Conservation (phyloP, 53 echinoderm and acorn worm genomes). For the Echinarachnius parma region DNA sequence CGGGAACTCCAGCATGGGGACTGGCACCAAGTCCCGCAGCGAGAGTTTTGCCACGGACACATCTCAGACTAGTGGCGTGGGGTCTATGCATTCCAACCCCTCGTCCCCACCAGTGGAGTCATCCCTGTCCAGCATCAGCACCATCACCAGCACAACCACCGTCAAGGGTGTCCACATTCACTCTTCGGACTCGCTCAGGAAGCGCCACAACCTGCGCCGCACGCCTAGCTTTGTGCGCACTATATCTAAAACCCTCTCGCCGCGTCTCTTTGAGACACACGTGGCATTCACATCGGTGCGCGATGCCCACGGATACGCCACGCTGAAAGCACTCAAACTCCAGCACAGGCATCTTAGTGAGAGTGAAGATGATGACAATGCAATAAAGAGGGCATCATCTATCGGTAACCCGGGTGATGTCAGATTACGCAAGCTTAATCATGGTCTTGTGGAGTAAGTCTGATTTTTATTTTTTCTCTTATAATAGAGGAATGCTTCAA, state of each 20-base stretch:
- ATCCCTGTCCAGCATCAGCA: slow-evolving; percentile 80
- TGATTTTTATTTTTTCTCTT: not conserved
- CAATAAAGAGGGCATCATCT: slow-evolving; percentile 44
- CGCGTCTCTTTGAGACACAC: slow-evolving; percentile 80
- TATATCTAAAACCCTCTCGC: slow-evolving; percentile 79
- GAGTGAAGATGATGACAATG: slow-evolving; percentile 17
- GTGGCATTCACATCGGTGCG: slow-evolving; percentile 80
- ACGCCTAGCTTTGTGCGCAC: slow-evolving; percentile 89
- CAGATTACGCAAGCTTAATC: slow-evolving; percentile 33
- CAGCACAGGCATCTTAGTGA: slow-evolving; percentile 48
- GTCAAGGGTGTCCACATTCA: slow-evolving; percentile 89
- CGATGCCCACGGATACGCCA: slow-evolving; percentile 86
- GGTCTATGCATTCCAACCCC: slow-evolving; percentile 90
- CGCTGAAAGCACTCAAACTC: slow-evolving; percentile 73
- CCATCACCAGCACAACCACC: slow-evolving; percentile 82
- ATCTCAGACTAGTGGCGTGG: slow-evolving; percentile 91
- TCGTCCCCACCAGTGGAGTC: slow-evolving; percentile 88
- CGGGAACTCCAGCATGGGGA: slow-evolving; percentile 85
- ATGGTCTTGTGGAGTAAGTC: slow-evolving; percentile 67
- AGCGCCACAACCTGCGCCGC: slow-evolving; percentile 80
- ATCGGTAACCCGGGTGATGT: slow-evolving; percentile 57
- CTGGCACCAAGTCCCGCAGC: slow-evolving; percentile 93
- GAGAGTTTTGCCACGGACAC: slow-evolving; percentile 98
- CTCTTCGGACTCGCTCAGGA: slow-evolving; percentile 82
- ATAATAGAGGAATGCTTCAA: no score